A percentile compares a stretch with the other conserved stretches of the same genome.
Conservation (phyloP, 2,888 invertebrate genomes). For the Griposia aprilina region DNA sequence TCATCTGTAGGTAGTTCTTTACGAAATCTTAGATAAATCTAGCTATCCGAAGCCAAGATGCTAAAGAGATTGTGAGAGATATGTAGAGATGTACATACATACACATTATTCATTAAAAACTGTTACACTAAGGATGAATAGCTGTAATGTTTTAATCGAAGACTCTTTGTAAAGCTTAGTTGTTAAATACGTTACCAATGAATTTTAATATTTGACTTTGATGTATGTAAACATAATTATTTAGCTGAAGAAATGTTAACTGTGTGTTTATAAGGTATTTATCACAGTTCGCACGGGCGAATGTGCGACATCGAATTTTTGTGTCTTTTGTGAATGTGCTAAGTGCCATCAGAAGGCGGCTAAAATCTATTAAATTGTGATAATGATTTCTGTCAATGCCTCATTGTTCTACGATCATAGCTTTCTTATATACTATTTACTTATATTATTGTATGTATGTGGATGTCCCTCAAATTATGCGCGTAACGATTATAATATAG, state of each 20-base stretch:
- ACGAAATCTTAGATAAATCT: slow-evolving; percentile 86
- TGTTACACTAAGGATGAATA: slow-evolving; percentile 64
- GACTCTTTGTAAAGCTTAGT: slow-evolving; percentile 84
- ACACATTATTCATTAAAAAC: slow-evolving; percentile 62
- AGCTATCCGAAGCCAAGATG: slow-evolving; percentile 89
- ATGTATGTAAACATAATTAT: slow-evolving; percentile 71
- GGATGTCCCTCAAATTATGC: slow-evolving; percentile 54
- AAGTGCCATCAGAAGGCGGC: slow-evolving; percentile 71
- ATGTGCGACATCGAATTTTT: slow-evolving; percentile 56
- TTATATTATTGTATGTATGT: slow-evolving; percentile 57
- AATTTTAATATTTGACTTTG: slow-evolving; percentile 84
- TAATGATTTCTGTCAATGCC: slow-evolving; percentile 68
- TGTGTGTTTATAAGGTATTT: slow-evolving; percentile 54
- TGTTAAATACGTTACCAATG: slow-evolving; percentile 89
- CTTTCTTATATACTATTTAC: slow-evolving; percentile 53
- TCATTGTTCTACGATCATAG: slow-evolving; percentile 63
- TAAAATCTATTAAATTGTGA: slow-evolving; percentile 71
- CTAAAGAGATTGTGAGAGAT: slow-evolving; percentile 82
- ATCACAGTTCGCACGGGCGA: slow-evolving; percentile 40
- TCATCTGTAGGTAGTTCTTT: slow-evolving; percentile 88
- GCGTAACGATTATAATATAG: slow-evolving; percentile 47
- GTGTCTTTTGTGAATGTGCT: slow-evolving; percentile 64
- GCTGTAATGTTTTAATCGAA: slow-evolving; percentile 76
- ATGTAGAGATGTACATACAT: slow-evolving; percentile 72
- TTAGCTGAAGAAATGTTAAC: slow-evolving; percentile 59